Base-by-base conservation (phyloP, 2,113 vertebrate species). In the Carassius carassius region DNA sequence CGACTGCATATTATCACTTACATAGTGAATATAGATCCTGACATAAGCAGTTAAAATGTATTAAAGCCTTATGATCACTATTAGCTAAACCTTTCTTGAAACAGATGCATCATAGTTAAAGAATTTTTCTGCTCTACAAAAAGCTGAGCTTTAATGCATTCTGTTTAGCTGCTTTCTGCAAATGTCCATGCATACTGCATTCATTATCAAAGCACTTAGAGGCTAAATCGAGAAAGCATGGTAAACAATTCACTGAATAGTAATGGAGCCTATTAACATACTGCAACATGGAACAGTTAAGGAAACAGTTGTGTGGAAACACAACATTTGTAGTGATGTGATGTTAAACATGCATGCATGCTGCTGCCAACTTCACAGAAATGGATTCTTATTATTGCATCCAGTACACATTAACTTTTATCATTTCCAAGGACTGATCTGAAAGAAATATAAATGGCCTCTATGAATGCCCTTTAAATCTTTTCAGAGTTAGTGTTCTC, bases 151-250 rank as follows among this genome's bases (percentile, higher is more conserved):
- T 73, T 62, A 49, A 74, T 63, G 35, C n/a, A 60, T 37, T 63
- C 60, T 25, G 35, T 75, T 8, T 14, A 51, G 17, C 29, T n/a
- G 29, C 51, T 60, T 49, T 81, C 62, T 81, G 62, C 63, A 81
- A 51, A 41, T 77, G 73, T 84, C 72, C 35, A 76, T 77, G 73
- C 60, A 37, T 54, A 58, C 25, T 35, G 73, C 32, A 54, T 84
- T 77, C 73, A 65, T 84, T 63, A 76, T 76, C 58, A 65, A 23
- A 35, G 60, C 41, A 84, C 56, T 70, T 29, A 70, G 56, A 35
- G 41, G 49, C 23, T 47, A 81, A 58, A 60, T 65, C 14, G 21
- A 79, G 47, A 78, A 78, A 85, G 32, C 62, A 78, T 37, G 23
- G 25, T 51, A 81, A 73, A 81, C 67, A 81, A 29, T 65, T 75